Evolutionary conservation across 1,140 invertebrate species (phyloP), one percentile per base, ranked within the genome.

Genomic region (Aphis gossypii): DNA sequence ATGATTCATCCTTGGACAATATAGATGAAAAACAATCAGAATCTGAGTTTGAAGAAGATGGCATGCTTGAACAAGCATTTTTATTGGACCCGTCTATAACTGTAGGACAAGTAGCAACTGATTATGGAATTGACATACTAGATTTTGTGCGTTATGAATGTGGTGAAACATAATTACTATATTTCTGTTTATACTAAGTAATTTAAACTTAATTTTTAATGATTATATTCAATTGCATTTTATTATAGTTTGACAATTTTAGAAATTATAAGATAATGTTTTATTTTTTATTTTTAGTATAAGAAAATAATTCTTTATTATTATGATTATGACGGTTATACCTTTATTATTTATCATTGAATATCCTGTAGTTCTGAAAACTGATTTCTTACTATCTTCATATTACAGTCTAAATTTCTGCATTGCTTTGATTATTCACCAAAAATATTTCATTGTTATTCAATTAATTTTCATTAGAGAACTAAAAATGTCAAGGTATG

Each of bases 11-110:
- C 8, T 9, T 54, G 23, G 60, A 93, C 30, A 82, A 35, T 82
- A 44, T 89, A 20, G 91, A 91, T 48, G 84, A 86, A 56, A 84
- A 94, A 30, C 83, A 21, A 56, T 25, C 35, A 38, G 96, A 97
- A 94, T 94, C 96, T 91, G 97, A 98, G 94, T 8, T 93, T 84
- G 97, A 98, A 41, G 97, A 98, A 95, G 96, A 95, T 3, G 96
- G 96, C 94, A 96, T 99, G 92, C 96, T 99, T 90, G 97, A 97
- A 95, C 98, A 99, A 95, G 98, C 98, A 94, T 99, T 97, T 95
- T 95, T 99, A n/a, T 95, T 98, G 9, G 97, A 99, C 95, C 96
- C 97, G 7, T 96, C 95, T 88, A 94, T 97, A 18, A 97, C 96
- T 14, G 97, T 99, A 2, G 96, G 97, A 46, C 97, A 99, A 93